Conservation (phyloP, 1,140 invertebrate species). For the Drosophila pallidifrons region DNA sequence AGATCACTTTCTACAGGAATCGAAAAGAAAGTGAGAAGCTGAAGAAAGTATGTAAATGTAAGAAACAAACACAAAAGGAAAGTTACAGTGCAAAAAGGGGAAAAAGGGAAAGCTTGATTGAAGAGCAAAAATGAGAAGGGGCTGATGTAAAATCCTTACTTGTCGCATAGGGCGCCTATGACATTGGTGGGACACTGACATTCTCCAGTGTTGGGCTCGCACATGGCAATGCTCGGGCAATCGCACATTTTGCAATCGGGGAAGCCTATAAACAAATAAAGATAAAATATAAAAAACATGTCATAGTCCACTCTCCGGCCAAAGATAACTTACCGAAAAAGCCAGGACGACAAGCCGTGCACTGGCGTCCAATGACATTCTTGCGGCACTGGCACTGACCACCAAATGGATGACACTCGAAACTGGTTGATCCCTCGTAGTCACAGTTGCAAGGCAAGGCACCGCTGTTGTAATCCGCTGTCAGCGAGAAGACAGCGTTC, state of each 20-base stretch:
- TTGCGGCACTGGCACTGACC: slow-evolving; percentile 97
- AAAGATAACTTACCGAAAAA: slow-evolving; percentile 85
- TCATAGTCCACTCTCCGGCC: background rate
- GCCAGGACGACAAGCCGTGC: slow-evolving; percentile 95
- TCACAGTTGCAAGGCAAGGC: slow-evolving; percentile 96
- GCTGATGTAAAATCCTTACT: slow-evolving; percentile 54
- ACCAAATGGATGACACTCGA: slow-evolving; percentile 95
- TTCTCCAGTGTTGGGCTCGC: slow-evolving; percentile 90
- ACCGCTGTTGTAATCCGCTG: slow-evolving; percentile 97
- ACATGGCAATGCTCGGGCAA: slow-evolving; percentile 93
- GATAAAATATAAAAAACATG: slow-evolving; percentile 86
- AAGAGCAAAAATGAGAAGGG: background rate
- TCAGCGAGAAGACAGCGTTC: slow-evolving; percentile 96
- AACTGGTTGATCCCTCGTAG: slow-evolving; percentile 94
- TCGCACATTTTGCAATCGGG: slow-evolving; percentile 96
- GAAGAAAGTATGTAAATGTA: too few species aligned
- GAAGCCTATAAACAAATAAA: slow-evolving; percentile 87
- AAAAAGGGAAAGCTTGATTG: background rate
- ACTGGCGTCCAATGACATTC: slow-evolving; percentile 97
- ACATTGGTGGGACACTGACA: slow-evolving; percentile 94
- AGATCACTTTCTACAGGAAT: too few species aligned
- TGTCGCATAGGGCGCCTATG: slow-evolving; percentile 93
- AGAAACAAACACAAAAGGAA: too few species aligned
- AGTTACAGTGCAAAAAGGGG: too few species aligned
- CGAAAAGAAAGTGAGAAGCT: too few species aligned